Evolutionary conservation across 1,140 invertebrate species (phyloP).

Genomic region (Bombus confusus): DNA sequence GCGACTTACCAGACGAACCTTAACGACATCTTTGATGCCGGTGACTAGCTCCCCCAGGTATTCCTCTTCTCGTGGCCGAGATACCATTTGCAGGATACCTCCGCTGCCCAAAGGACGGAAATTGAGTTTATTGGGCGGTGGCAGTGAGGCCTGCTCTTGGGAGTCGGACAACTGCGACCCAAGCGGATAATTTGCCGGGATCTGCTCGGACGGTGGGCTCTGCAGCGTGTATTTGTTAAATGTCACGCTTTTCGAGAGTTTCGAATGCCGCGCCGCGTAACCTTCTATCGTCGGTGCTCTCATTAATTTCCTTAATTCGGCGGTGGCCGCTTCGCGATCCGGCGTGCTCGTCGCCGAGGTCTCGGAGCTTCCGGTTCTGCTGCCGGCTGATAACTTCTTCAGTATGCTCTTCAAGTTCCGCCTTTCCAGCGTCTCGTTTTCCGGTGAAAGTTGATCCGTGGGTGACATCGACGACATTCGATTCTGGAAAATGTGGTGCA

Average conservation of each 20-base stretch:
- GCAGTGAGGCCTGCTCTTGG: conserved; percentile 74
- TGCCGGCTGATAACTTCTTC: conserved; percentile 89
- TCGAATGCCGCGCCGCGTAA: conserved; percentile 92
- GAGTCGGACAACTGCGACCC: conserved; percentile 67
- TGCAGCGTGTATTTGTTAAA: conserved; percentile 92
- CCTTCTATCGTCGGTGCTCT: conserved; percentile 92
- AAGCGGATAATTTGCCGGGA: conserved; percentile 58
- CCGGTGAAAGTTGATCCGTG: conserved; percentile 83
- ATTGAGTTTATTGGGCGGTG: conserved; percentile 79
- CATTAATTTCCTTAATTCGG: conserved; percentile 87
- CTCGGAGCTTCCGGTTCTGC: conserved; percentile 80
- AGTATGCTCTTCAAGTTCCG: conserved; percentile 92
- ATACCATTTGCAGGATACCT: conserved; percentile 71
- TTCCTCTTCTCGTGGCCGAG: conserved; percentile 85
- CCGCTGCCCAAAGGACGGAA: conserved; percentile 80
- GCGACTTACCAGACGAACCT: conserved; percentile 82
- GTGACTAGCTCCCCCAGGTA: conserved; percentile 89
- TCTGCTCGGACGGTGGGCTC: conserved; percentile 86
- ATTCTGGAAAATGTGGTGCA: neutral
- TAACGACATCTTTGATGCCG: conserved; percentile 90
- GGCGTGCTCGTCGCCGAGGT: conserved; percentile 74
- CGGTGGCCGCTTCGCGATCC: conserved; percentile 79
- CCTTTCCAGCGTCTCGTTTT: conserved; percentile 92
- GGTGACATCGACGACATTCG: conserved; percentile 6
- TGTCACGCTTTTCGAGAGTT: conserved; percentile 93